Evolutionary conservation across 2,797 vertebrate species (phyloP).

Genomic region (Cyclura pinguis): DNA sequence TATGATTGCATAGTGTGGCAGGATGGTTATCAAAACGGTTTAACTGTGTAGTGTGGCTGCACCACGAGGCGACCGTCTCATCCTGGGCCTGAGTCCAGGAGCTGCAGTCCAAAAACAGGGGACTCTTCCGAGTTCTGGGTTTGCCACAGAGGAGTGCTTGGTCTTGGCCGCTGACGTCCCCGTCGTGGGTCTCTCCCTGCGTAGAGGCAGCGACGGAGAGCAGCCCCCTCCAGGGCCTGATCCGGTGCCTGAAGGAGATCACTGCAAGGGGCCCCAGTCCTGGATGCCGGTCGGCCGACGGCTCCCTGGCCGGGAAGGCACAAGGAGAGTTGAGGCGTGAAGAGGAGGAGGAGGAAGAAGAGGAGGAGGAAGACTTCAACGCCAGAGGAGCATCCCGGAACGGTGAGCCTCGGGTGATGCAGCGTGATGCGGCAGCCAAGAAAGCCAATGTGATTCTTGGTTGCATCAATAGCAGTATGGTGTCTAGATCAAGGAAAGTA

Average conservation of each 20-base stretch:
- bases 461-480: too few species aligned
- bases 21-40: too few species aligned
- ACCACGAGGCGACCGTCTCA: not conserved
- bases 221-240: conserved; percentile 5
- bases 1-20: too few species aligned
- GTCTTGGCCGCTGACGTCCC: too few species aligned
- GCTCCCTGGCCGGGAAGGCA: not conserved
- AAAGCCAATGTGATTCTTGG: too few species aligned
- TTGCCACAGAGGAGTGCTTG: rapidly evolving
- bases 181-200: not conserved
- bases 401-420: not conserved
- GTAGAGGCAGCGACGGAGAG: rapidly evolving
- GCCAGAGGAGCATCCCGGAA: not conserved
- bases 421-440: too few species aligned
- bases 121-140: not conserved
- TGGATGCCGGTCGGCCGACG: rapidly evolving
- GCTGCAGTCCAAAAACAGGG: not conserved
- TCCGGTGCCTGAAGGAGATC: conserved; percentile 20
- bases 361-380: not conserved
- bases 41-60: not conserved
- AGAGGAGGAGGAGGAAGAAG: too few species aligned
- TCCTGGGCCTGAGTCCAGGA: too few species aligned
- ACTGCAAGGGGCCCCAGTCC: not conserved
- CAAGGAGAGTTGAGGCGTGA: rapidly evolving
- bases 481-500: too few species aligned